phyloP scores from a whole-genome alignment of 2,888 invertebrate species.

The Gibbula magus region DNA sequence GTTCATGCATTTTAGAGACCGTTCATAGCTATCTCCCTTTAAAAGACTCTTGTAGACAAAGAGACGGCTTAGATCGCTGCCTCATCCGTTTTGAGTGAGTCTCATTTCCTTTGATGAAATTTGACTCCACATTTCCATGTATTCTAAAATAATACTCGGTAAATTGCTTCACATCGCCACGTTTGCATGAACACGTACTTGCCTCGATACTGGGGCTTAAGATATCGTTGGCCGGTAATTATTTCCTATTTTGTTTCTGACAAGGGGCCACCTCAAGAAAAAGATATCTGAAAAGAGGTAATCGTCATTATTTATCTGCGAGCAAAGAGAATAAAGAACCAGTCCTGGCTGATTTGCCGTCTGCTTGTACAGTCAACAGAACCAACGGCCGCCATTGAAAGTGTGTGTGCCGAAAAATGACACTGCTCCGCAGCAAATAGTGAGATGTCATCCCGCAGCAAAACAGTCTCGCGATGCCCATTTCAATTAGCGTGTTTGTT shows the following conservation, averaged over 20 bases:
- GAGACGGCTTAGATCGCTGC: neutral
- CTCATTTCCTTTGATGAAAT: constrained; percentile 11
- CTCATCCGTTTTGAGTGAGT: neutral
- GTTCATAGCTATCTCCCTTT: neutral
- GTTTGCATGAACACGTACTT: constrained; percentile 8
- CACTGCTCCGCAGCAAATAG: constrained; percentile 11
- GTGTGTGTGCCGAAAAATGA: constrained; percentile 10
- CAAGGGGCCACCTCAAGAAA: neutral
- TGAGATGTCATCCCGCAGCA: constrained; percentile 11
- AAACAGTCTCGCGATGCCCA: constrained; percentile 11
- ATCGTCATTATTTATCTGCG: constrained; percentile 5
- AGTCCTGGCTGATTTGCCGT: constrained; percentile 4
- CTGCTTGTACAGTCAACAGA: constrained; percentile 1
- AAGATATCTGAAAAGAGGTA: constrained; percentile 1
- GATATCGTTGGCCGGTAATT: constrained; percentile 10
- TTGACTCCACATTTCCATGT: constrained; percentile 13
- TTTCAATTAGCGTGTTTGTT: constrained; percentile 10
- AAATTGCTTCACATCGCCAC: constrained; percentile 1
- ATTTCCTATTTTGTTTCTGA: constrained; percentile 5
- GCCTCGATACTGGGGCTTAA: neutral
- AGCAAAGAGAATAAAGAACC: neutral
- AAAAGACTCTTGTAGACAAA: neutral
- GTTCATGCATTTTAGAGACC: neutral
- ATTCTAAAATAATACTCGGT: constrained; percentile 13
- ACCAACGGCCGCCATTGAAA: neutral